These are phyloP conservation scores for Leptothorax acervorum DNA, from an alignment of 2,888 invertebrate genomes.

Conservation along the genomic window DNA sequence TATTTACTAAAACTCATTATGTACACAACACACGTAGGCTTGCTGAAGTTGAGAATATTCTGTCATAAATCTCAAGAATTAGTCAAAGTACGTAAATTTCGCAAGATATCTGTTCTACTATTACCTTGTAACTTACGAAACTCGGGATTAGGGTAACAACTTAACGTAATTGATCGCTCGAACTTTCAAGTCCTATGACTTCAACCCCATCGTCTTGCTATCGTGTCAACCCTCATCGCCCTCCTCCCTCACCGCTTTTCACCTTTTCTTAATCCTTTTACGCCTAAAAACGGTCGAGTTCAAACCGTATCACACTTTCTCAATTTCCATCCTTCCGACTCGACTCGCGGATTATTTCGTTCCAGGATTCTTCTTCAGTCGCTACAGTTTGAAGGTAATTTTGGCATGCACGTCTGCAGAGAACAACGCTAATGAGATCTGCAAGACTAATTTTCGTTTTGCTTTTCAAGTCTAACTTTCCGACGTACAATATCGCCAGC, in stretches of 20 bases:
- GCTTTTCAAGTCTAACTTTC: conserved; percentile 39
- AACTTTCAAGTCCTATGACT: conserved; percentile 42
- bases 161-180: conserved; percentile 54
- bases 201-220: conserved; percentile 24
- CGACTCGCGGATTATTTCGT: conserved; percentile 53
- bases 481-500: conserved; percentile 13
- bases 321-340: conserved; percentile 27
- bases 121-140: conserved; percentile 35
- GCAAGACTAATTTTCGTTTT: conserved; percentile 40
- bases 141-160: conserved; percentile 38
- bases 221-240: conserved; percentile 13
- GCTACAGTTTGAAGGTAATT: conserved; percentile 69
- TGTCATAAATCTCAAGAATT: conserved; percentile 36
- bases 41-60: conserved; percentile 1
- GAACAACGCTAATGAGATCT: conserved; percentile 68
- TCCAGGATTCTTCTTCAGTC: conserved; percentile 39
- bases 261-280: conserved; percentile 32
- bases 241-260: not conserved
- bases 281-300: conserved; percentile 32
- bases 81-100: conserved; percentile 29
- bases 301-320: conserved; percentile 13
- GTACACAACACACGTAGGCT: not conserved
- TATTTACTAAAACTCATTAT: conserved; percentile 11
- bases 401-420: conserved; percentile 66
- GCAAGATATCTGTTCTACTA: conserved; percentile 17